Conservation (phyloP, 2,797 vertebrate genomes). For the Myotis pilosus region DNA sequence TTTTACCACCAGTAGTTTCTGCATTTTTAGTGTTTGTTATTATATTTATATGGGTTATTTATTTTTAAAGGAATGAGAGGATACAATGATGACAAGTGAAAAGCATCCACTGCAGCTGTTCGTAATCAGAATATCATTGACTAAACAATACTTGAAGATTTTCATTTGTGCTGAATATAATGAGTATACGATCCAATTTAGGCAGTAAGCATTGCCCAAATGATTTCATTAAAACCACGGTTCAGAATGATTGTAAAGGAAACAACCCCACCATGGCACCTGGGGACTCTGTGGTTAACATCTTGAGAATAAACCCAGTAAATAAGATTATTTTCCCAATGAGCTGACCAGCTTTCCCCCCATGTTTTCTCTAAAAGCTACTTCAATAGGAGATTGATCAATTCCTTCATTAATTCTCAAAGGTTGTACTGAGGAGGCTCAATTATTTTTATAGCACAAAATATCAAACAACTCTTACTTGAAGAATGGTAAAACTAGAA, state of each 20-base stretch:
- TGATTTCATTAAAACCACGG: background rate
- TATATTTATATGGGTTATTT: slow-evolving; percentile 14
- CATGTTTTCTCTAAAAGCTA: slow-evolving; percentile 7
- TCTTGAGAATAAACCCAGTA: slow-evolving; percentile 42
- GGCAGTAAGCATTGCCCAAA: slow-evolving; percentile 58
- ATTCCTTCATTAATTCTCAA: background rate
- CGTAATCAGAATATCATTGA: slow-evolving; percentile 71
- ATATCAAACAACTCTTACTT: background rate
- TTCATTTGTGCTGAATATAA: slow-evolving; percentile 55
- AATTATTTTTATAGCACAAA: background rate
- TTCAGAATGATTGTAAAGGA: background rate
- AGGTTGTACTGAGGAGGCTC: background rate
- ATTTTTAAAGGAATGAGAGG: slow-evolving; percentile 16
- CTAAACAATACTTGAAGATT: slow-evolving; percentile 57
- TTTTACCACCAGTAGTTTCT: background rate
- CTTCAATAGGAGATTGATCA: background rate
- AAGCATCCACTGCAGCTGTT: slow-evolving; percentile 66
- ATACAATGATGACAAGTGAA: slow-evolving; percentile 41
- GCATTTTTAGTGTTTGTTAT: slow-evolving; percentile 2
- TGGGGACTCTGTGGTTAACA: background rate
- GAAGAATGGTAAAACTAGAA: background rate
- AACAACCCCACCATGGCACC: background rate
- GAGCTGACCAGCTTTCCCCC: background rate
- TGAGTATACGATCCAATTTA: slow-evolving; percentile 26
- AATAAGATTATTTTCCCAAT: slow-evolving; percentile 10